Evolutionary conservation across 37 sponge, comb jelly and placozoan species (phyloP).

Genomic region (Halichondria panicea): DNA sequence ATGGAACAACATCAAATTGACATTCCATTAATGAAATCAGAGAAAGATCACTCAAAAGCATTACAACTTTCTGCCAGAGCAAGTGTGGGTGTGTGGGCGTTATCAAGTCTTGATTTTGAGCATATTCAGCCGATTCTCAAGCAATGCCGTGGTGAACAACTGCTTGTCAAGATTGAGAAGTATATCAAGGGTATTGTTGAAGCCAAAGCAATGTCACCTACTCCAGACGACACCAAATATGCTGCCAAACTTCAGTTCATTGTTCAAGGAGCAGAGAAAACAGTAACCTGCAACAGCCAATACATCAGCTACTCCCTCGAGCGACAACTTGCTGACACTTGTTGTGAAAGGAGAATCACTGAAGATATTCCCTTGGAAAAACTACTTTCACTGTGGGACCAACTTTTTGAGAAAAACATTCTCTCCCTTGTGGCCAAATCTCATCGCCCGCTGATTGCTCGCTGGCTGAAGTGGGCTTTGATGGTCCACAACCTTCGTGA

Average conservation of each 20-base stretch:
- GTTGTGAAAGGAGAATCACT: conserved; percentile 9
- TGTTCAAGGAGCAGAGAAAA: conserved; percentile 20
- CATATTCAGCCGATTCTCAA: conserved; percentile 21
- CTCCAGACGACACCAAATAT: conserved; percentile 8
- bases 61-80: conserved; percentile 30
- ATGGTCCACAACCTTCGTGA: conserved; percentile 44
- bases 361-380: background rate
- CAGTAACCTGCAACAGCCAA: conserved; percentile 47
- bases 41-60: background rate
- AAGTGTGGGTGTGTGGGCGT: conserved; percentile 49
- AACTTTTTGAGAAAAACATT: conserved; percentile 24
- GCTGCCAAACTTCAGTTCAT: conserved; percentile 53
- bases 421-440: conserved; percentile 21
- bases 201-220: background rate
- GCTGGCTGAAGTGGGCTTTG: conserved; percentile 61
- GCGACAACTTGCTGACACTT: conserved; percentile 50
- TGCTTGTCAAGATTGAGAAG: conserved; percentile 17
- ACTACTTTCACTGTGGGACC: conserved; percentile 19
- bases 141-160: background rate
- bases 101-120: conserved; percentile 24
- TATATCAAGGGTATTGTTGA: conserved; percentile 11
- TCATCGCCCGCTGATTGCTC: conserved; percentile 48
- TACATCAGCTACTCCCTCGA: conserved; percentile 60
- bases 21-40: conserved; percentile 32
- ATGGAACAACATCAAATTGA: conserved; percentile 46